Percentiles rank a stretch among this genome's conserved stretches.
Conservation (phyloP, 2,888 invertebrate genomes). For the Drosophila algonquin region DNA sequence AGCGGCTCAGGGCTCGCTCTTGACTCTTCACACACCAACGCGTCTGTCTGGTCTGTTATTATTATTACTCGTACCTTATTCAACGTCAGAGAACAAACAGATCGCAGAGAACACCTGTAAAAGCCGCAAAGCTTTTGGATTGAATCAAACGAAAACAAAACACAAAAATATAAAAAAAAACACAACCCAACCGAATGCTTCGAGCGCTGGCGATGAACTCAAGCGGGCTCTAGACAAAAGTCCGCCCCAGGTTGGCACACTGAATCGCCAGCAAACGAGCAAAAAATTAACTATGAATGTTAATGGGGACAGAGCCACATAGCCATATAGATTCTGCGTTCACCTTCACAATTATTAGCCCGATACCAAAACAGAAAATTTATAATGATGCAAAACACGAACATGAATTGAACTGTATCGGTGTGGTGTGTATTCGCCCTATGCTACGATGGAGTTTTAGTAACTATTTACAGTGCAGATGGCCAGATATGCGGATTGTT, state of each 20-base stretch:
- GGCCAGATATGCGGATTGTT: not conserved
- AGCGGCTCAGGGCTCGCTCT: slow-evolving; percentile 6
- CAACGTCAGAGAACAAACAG: slow-evolving; percentile 6
- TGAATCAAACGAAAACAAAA: slow-evolving; percentile 21
- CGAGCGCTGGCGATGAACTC: slow-evolving; percentile 60
- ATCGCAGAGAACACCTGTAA: slow-evolving; percentile 25
- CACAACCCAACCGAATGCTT: slow-evolving; percentile 47
- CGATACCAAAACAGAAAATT: slow-evolving; percentile 12
- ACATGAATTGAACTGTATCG: slow-evolving; percentile 25
- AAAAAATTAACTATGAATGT: slow-evolving; percentile 53
- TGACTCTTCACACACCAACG: slow-evolving; percentile 30
- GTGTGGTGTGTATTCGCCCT: slow-evolving; percentile 1
- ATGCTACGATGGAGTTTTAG: slow-evolving; percentile 1
- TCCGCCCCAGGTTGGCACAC: slow-evolving; percentile 41
- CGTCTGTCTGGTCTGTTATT: slow-evolving; percentile 7
- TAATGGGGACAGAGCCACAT: slow-evolving; percentile 14
- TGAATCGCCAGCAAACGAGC: slow-evolving; percentile 38
- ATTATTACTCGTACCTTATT: slow-evolving; percentile 22
- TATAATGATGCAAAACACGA: slow-evolving; percentile 26
- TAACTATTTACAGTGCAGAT: slow-evolving; percentile 13
- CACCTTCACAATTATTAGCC: slow-evolving; percentile 21
- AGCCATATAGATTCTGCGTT: slow-evolving; percentile 24
- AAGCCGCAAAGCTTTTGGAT: slow-evolving; percentile 9
- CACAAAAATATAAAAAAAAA: slow-evolving; percentile 22
- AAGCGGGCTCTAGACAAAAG: slow-evolving; percentile 45